Evolutionary conservation across 2,888 invertebrate species (phyloP).

Genomic region (Apamea sordens): DNA sequence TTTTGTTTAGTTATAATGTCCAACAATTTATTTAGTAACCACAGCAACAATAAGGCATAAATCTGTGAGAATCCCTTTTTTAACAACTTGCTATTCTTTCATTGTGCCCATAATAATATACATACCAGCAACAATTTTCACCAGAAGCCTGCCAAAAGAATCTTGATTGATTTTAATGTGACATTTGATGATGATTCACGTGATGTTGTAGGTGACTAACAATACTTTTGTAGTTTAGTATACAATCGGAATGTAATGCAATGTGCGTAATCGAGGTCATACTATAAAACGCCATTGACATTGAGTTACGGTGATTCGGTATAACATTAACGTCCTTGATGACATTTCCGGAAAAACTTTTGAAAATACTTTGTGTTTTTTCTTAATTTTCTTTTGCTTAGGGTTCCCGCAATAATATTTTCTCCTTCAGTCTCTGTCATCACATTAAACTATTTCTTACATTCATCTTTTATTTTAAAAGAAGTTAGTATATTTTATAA

Average conservation of each 20-base stretch:
- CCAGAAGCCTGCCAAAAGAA: not conserved
- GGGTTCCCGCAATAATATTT: not conserved
- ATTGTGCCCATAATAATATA: not conserved
- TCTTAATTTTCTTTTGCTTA: not conserved
- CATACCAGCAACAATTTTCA: not conserved
- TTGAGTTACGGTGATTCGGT: conserved; percentile 75
- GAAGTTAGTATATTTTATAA: not conserved
- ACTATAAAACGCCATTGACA: conserved; percentile 80
- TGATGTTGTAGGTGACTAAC: conserved; percentile 30
- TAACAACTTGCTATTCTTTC: not conserved
- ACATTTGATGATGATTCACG: no score
- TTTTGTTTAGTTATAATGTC: not conserved
- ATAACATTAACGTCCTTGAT: conserved; percentile 50
- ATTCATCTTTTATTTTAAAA: not conserved
- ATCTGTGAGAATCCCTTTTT: not conserved
- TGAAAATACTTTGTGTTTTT: not conserved
- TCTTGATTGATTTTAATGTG: conserved; percentile 29
- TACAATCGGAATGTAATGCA: conserved; percentile 66
- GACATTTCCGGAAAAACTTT: conserved; percentile 18
- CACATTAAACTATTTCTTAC: not conserved
- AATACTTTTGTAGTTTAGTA: conserved; percentile 47
- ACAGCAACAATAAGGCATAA: not conserved
- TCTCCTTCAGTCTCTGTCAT: not conserved
- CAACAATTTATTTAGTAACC: not conserved
- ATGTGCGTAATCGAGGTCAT: conserved; percentile 76